These are phyloP conservation scores for Phenganax marumi DNA, from an alignment of 92 coral and sea anemone species.

Conservation along the genomic window DNA sequence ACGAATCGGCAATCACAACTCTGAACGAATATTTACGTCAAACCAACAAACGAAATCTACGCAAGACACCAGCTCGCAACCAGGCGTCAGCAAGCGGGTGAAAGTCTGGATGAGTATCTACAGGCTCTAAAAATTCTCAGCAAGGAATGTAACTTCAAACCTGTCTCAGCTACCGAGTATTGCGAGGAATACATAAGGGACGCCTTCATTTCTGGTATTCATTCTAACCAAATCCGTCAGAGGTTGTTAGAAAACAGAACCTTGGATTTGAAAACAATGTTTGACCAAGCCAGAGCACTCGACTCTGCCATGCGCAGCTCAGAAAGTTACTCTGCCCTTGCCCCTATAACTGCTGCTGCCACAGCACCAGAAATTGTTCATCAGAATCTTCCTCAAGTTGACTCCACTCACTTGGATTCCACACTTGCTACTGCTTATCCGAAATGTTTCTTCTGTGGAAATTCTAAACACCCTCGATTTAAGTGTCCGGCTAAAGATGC, in stretches of 20 bases:
- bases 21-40: conserved; percentile 1
- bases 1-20: conserved; percentile 7
- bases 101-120: conserved; percentile 24
- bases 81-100: conserved; percentile 41
- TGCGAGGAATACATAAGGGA: conserved; percentile 46
- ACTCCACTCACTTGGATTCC: too few species aligned
- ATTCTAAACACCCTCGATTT: conserved; percentile 49
- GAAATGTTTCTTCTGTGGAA: conserved; percentile 60
- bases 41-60: conserved; percentile 31
- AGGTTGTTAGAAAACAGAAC: conserved; percentile 46
- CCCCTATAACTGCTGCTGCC: conserved; percentile 21
- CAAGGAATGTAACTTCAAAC: conserved; percentile 41
- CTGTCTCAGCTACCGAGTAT: conserved; percentile 46
- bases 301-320: conserved; percentile 42
- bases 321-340: conserved; percentile 12
- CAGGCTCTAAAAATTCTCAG: conserved; percentile 39
- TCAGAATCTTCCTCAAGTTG: too few species aligned
- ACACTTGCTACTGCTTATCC: too few species aligned
- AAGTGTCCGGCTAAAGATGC: conserved; percentile 52
- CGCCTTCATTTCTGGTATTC: conserved; percentile 51
- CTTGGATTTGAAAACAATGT: conserved; percentile 47
- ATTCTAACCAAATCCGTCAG: conserved; percentile 43
- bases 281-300: conserved; percentile 45
- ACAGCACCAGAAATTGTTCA: not conserved
- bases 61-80: conserved; percentile 65